phyloP scores from a whole-genome alignment of 2,113 vertebrate genomes.

The Macquaria ambigua region DNA sequence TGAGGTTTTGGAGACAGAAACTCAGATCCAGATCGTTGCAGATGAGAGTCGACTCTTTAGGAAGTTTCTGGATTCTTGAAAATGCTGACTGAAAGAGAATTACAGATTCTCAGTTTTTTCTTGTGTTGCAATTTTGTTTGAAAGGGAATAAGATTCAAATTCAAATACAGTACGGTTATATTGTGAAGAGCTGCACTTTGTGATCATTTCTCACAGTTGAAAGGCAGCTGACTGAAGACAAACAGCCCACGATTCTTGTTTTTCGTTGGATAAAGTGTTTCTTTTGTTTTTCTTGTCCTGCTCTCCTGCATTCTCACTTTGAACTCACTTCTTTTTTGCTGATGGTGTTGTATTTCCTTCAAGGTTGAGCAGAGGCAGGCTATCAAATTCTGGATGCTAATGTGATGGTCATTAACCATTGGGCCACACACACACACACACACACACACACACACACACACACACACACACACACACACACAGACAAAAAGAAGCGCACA shows the following conservation, averaged over 20 bases:
- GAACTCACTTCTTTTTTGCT: conserved; percentile 45
- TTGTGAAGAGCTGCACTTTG: conserved; percentile 14
- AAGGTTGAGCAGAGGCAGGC: conserved; percentile 43
- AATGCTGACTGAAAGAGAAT: conserved; percentile 46
- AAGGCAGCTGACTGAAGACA: conserved; percentile 30
- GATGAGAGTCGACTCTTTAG: conserved; percentile 4
- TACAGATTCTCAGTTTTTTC: conserved; percentile 6
- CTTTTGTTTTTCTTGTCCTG: conserved; percentile 53
- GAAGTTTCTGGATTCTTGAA: conserved; percentile 11
- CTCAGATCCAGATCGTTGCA: conserved; percentile 5
- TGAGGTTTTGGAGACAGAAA: conserved; percentile 40
- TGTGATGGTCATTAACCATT: conserved; percentile 65
- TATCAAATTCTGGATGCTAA: conserved; percentile 72
- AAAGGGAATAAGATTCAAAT: not conserved
- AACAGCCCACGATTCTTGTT: conserved; percentile 34
- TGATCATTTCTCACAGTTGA: conserved; percentile 15
- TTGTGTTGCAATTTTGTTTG: conserved; percentile 6
- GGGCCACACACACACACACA: conserved; percentile 71
- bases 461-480: conserved; percentile 56
- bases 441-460: conserved; percentile 48
- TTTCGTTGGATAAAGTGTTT: conserved; percentile 31
- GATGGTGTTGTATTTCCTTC: conserved; percentile 50
- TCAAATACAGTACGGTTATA: not conserved
- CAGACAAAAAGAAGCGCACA: conserved; percentile 27
- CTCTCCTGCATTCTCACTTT: conserved; percentile 44